Conservation (phyloP, 2,797 vertebrate species). For the Margarornis squamiger region DNA sequence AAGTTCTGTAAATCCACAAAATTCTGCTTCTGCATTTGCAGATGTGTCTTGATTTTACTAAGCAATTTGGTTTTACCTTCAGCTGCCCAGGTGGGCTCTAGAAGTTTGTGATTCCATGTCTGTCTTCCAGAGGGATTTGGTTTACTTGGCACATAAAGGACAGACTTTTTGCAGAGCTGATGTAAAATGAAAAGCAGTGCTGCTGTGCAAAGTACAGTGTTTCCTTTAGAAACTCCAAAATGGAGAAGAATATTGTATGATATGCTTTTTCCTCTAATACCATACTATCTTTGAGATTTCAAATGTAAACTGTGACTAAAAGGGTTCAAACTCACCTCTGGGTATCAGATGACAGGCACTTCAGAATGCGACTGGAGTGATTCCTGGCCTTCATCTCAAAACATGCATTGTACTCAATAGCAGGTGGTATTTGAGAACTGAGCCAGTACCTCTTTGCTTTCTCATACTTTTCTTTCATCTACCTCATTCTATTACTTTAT, state of each 20-base stretch:
- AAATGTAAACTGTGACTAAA: neutral
- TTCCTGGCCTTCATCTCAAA: neutral
- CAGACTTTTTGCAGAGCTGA: neutral
- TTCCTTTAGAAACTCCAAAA: neutral
- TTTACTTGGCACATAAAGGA: neutral
- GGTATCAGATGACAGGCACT: neutral
- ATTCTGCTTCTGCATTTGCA: neutral
- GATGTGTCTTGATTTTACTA: neutral
- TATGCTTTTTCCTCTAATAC: neutral
- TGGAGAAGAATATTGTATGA: neutral
- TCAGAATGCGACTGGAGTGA: neutral
- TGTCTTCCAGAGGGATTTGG: neutral
- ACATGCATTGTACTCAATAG: neutral
- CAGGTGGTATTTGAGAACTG: neutral
- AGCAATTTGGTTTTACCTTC: neutral
- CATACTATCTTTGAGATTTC: neutral
- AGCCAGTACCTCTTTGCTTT: neutral
- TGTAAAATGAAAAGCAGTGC: too few species aligned
- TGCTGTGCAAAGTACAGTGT: neutral
- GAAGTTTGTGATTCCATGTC: neutral
- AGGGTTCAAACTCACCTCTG: neutral
- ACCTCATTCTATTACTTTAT: neutral
- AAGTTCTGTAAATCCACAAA: neutral
- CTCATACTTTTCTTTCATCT: neutral
- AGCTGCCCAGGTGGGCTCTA: neutral